Evolutionary conservation across 2,888 invertebrate genomes (phyloP), one percentile per base, ranked within the genome.

Genomic region (Sisyra nigra): DNA sequence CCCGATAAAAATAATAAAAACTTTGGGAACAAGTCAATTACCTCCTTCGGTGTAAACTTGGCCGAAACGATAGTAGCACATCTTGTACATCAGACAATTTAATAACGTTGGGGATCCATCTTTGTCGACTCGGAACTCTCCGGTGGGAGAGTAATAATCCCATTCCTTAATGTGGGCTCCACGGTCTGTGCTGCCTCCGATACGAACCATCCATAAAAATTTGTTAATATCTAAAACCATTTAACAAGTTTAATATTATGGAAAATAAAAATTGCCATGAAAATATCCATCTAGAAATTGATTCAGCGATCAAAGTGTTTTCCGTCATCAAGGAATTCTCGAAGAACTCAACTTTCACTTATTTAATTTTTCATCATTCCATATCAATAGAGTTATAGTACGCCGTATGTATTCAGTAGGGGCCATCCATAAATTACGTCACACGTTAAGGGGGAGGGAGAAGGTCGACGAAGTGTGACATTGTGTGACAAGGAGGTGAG

Each of bases 21-120:
- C 10, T 36, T 36, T 36, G 9, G 9, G 7, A 30, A 30, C 7
- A 7, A 30, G 33, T 13, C 33, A 10, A 33, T 33, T 33, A 80
- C 87, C 84, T 55, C 86, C 88, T 69, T 96, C 94, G 0, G 94
- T 94, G 61, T 92, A 94, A 47, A 94, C 87, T 55, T 87, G 85
- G 0, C 94, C 96, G 62, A 97, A 98, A 57, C 91, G 78, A 67
- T 98, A 96, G 63, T 97, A 98, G 67, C 93, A 94, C 87, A 98
- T 88, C 71, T 97, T 98, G 70, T 98, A 97, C 97, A 97, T 98
- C 48, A 97, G 76, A 57, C 92, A 96, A 68, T 98, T 96, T 53
- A 96, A 79, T 52, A 98, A 70, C 13, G 83, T 82, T 29, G 77
- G 76, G 1, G 94, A 88, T 33, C 94, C 96, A 58, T 93, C 93